Percentiles rank a stretch among this genome's conserved stretches.
Conservation (phyloP, 2,113 vertebrate species). For the Ciconia boyciana region DNA sequence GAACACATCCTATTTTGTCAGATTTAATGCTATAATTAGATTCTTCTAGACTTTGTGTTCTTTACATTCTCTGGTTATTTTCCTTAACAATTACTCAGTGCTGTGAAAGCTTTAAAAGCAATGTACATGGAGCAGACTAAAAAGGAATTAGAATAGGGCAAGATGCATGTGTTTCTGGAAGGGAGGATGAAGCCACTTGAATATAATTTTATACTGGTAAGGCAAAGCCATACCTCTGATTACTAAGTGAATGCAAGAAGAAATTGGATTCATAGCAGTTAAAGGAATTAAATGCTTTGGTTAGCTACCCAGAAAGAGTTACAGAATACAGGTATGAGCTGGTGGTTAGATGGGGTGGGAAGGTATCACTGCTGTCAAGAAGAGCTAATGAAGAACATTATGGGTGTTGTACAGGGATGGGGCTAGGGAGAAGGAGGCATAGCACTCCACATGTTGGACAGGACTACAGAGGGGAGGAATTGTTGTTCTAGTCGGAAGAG, state of each 20-base stretch:
- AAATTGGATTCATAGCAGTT: not conserved
- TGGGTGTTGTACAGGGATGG: not conserved
- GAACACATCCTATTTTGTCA: not conserved
- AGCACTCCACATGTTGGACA: not conserved
- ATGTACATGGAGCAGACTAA: not conserved
- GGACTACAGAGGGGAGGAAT: not conserved
- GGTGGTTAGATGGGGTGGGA: not conserved
- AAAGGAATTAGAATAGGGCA: not conserved
- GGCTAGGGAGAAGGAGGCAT: not conserved
- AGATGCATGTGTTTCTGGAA: not conserved
- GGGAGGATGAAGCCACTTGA: not conserved
- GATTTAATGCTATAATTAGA: not conserved
- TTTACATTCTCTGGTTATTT: not conserved
- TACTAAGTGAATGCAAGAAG: not conserved
- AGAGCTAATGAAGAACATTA: not conserved
- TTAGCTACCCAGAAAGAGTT: not conserved
- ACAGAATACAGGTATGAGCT: not conserved
- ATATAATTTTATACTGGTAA: not conserved
- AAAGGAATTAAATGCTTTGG: not conserved
- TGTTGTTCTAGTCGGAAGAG: not conserved
- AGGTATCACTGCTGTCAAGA: not conserved
- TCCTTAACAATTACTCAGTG: not conserved
- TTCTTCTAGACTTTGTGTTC: not conserved
- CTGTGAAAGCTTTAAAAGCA: not conserved
- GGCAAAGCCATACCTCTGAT: not conserved